Percentiles rank a stretch among this genome's conserved stretches.
Evolutionary conservation across 2,113 vertebrate species (phyloP).

Genomic region (Scophthalmus maximus): DNA sequence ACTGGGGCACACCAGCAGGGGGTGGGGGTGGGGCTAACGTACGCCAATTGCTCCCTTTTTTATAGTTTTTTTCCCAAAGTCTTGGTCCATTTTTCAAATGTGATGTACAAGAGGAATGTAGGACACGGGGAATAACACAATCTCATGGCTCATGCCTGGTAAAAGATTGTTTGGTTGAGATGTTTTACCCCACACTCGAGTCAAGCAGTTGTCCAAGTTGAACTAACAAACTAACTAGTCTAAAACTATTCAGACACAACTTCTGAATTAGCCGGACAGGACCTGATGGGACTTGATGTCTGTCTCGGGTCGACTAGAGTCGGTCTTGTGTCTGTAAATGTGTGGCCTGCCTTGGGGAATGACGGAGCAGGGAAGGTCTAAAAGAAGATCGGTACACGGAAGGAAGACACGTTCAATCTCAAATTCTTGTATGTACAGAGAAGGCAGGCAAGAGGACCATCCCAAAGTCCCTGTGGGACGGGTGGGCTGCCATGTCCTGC

Average conservation of each 20-base stretch:
- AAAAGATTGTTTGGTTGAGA: background rate
- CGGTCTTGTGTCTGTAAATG: background rate
- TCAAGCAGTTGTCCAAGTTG: background rate
- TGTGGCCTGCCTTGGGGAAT: background rate
- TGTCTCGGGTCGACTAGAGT: background rate
- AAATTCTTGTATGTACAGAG: background rate
- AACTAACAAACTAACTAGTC: too few relatives aligned
- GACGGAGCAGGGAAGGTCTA: background rate
- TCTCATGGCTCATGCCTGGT: background rate
- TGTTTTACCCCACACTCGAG: background rate
- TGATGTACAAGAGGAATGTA: background rate
- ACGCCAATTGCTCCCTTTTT: background rate
- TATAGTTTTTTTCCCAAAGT: background rate
- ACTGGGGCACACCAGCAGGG: constrained; percentile 17
- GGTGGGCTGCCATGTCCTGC: background rate
- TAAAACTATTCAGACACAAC: background rate
- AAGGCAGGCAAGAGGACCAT: background rate
- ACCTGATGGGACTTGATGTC: background rate
- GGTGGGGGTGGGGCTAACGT: background rate
- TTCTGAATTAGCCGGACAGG: too few relatives aligned
- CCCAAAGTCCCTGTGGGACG: background rate
- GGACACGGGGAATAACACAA: too few relatives aligned
- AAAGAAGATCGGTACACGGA: too few relatives aligned
- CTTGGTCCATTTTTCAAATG: background rate
- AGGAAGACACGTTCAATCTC: too few relatives aligned